Evolutionary conservation across 2,888 invertebrate species (phyloP).

Genomic region (Diarsia rubi): DNA sequence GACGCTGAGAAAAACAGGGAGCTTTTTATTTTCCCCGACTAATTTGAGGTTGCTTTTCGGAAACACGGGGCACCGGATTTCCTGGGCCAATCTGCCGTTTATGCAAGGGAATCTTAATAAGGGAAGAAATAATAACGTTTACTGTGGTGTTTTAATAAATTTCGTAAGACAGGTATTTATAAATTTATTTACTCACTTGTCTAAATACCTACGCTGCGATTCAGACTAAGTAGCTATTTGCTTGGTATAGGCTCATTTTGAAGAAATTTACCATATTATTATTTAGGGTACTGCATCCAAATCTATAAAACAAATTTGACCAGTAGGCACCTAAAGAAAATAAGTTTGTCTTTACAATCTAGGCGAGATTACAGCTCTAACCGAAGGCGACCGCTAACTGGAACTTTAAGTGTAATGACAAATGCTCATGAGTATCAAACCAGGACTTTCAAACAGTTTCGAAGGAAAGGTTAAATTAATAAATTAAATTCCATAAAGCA

Average conservation of each 20-base stretch:
- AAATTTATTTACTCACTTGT: not conserved
- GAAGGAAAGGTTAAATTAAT: not conserved
- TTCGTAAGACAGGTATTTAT: not conserved
- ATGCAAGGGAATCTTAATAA: slow-evolving; percentile 64
- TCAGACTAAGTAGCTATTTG: not conserved
- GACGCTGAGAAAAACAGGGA: slow-evolving; percentile 74
- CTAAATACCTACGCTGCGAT: not conserved
- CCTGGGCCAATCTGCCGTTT: slow-evolving; percentile 69
- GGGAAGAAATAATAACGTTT: slow-evolving; percentile 60
- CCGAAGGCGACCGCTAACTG: not conserved
- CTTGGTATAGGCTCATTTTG: not conserved
- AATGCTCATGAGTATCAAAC: not conserved
- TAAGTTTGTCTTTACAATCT: not conserved
- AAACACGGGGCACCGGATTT: slow-evolving; percentile 70
- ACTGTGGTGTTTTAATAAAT: slow-evolving; percentile 18
- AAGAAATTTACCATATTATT: not conserved
- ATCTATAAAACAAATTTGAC: not conserved
- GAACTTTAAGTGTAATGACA: not conserved
- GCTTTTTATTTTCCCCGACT: slow-evolving; percentile 80
- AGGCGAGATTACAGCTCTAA: not conserved
- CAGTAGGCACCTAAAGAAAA: no score
- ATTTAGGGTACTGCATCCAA: not conserved
- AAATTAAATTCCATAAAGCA: not conserved
- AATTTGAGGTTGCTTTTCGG: slow-evolving; percentile 82
- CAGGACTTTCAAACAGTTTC: not conserved